Evolutionary conservation across 1,140 invertebrate species (phyloP).

Genomic region (Pseudomyrmex gracilis): DNA sequence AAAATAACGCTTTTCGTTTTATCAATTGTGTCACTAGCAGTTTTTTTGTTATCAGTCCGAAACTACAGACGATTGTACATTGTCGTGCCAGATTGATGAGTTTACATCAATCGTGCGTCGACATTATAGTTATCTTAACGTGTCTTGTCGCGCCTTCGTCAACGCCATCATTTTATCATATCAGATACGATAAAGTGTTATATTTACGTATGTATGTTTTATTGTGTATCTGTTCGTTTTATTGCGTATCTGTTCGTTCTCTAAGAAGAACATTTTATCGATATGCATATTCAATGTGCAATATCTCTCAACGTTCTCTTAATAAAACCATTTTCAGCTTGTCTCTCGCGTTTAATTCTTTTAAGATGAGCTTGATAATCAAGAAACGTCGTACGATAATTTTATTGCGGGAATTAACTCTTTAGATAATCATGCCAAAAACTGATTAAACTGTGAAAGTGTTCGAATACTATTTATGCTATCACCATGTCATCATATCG

Average conservation of each 20-base stretch:
- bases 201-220: neutral
- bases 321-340: neutral
- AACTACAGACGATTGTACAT: conserved; percentile 2
- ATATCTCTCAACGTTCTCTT: neutral
- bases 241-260: neutral
- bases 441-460: conserved; percentile 48
- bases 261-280: neutral
- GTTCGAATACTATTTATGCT: conserved; percentile 19
- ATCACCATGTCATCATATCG: conserved; percentile 29
- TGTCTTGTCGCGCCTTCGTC: neutral
- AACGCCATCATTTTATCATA: neutral
- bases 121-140: conserved; percentile 29
- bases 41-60: conserved; percentile 57
- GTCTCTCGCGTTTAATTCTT: conserved; percentile 8
- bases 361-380: conserved; percentile 18
- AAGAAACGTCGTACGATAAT: conserved; percentile 10
- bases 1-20: conserved; percentile 46
- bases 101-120: conserved; percentile 13
- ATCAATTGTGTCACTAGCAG: conserved; percentile 60
- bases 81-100: conserved; percentile 44
- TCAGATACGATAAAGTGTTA: conserved; percentile 52
- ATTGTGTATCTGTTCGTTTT: neutral
- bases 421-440: neutral
- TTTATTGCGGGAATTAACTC: conserved; percentile 25
- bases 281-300: neutral